Base-by-base conservation (phyloP, 2,888 invertebrate genomes). In the Tetanocera ferruginea region DNA sequence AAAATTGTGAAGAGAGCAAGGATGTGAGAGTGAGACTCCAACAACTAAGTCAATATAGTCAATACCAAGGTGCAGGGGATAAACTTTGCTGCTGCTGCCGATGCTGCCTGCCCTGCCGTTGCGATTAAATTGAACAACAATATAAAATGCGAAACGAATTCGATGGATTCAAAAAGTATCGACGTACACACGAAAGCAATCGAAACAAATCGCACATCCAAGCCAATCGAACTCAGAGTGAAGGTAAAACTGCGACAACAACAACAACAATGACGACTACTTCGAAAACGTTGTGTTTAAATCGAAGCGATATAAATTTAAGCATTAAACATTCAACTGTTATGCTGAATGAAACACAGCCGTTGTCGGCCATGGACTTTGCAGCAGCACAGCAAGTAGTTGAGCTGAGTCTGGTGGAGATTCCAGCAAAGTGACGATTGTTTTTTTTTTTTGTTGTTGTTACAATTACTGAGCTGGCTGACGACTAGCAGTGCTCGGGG, bases 21-120 rank as follows among this genome's bases (percentile, higher is more conserved):
- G 79, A 67, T 79, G 77, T 66, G 66, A 72, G 72, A 37, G 74
- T 14, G 66, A 51, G 51, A 74, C 23, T 9, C 34, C 14, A 74
- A 43, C 43, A 43, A 52, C 49, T 64, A 74, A 64, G 64, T 64
- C 43, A 64, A 43, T 43, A 43, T 14, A 43, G 11, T 43, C 43
- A 43, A 25, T 49, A 23, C 14, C 51, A 28, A 52, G 23, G 49
- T 60, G 28, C 49, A 74, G 51, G 51, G 62, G 64, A 64, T 37
- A 51, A n/a, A 28, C 28, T 25, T n/a, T 23, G 25, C 60, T 62
- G 31, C 14, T 67, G 64, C 60, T 37, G 55, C 69, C 49, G 49
- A 5, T 28, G 67, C 17, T 64, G 51, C 11, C 62, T 23, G 23
- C n/a, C n/a, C n/a, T 43, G 17, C 25, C 28, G 5, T 25, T 51